Percentiles rank a stretch among this genome's conserved stretches.
These are phyloP conservation scores for Paramormyrops hopkinsi DNA, from an alignment of 2,797 vertebrate species.

Conservation along the genomic window DNA sequence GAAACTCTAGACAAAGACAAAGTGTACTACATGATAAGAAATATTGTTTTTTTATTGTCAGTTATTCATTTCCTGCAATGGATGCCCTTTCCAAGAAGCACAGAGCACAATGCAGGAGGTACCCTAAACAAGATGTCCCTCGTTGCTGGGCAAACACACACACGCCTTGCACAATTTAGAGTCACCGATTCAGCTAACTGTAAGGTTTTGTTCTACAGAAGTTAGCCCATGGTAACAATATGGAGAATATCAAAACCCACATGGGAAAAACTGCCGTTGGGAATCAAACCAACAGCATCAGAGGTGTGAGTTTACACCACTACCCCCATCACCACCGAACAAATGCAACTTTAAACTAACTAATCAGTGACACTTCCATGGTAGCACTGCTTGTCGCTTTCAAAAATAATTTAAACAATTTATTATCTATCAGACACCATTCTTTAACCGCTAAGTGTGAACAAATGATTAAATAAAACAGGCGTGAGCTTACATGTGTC, in stretches of 20 bases:
- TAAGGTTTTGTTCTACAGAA: neutral
- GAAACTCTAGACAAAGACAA: neutral
- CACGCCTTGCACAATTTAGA: neutral
- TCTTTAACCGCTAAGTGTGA: neutral
- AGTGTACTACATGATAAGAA: neutral
- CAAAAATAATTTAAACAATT: neutral
- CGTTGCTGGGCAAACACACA: neutral
- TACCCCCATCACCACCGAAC: neutral
- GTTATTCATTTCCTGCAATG: neutral
- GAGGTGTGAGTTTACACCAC: neutral
- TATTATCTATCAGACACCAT: neutral
- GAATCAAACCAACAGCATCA: neutral
- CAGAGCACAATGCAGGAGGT: neutral
- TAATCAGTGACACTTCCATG: neutral
- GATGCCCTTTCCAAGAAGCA: neutral
- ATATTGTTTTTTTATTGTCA: neutral
- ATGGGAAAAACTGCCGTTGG: neutral
- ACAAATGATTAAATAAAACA: constrained; percentile 11
- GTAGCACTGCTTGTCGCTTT: neutral
- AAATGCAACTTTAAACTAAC: neutral
- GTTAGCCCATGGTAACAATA: neutral
- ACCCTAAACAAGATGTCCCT: neutral
- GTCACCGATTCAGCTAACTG: neutral
- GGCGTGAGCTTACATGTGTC: neutral
- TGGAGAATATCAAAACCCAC: neutral